Base-by-base conservation (phyloP, 2,113 vertebrate genomes). In the Gallinago media region DNA sequence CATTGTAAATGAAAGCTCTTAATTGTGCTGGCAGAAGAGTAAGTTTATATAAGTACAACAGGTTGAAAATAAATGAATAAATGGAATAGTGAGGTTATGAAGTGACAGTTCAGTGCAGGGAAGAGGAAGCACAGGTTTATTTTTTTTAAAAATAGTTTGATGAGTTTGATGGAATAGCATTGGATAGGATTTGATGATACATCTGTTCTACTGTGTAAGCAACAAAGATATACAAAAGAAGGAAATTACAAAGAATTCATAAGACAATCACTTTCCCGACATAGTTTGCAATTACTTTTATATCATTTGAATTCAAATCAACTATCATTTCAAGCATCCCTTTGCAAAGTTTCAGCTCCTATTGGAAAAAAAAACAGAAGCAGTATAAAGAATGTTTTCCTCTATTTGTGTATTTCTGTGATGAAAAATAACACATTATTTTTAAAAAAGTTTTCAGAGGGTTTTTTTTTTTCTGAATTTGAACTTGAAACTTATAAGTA, bases 171-270 rank as follows among this genome's bases (percentile, higher is more conserved):
- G 38, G 36, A 78, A 71, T 9, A 55, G 38, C 34, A 72, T 15
- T 21, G 18, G 20, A 3, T 80, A 14, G 36, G 50, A 54, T 67
- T 61, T 72, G 34, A 18, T 76, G 20, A 44, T 40, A 20, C 11
- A 0, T 16, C 15, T 74, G 2, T 9, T 77, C 22, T 20, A 42
- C 6, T 46, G 0, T 10, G 8, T 55, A 5, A 92, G 70, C 55
- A 87, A 74, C 68, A 93, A 87, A 80, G 81, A 68, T 1, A 62
- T 94, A 72, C 58, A 66, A 75, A 92, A 26, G 31, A 62, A 65
- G 13, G 40, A 78, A 75, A 67, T 40, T 20, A 12, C 17, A 23
- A 75, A 46, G 3, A 22, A 25, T 72, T 67, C 6, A 2, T 71
- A 77, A 77, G 23, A 74, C 7, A 49, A 13, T 42, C 16, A 23